A percentile compares a stretch with the other conserved stretches of the same genome.
phyloP scores from a whole-genome alignment of 2,113 vertebrate genomes.

The Vombatus ursinus region DNA sequence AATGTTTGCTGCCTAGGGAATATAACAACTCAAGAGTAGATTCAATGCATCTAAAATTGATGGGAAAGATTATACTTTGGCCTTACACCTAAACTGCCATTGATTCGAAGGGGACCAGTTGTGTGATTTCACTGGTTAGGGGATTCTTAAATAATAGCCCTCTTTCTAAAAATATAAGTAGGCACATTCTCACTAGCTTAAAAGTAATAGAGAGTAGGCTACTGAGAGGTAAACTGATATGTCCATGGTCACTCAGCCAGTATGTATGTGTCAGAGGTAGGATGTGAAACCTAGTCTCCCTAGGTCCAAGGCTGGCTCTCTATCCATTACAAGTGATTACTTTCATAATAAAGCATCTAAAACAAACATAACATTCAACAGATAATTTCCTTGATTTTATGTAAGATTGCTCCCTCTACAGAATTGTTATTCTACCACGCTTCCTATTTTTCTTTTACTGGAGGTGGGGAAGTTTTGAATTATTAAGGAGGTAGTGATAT shows the following conservation, averaged over 20 bases:
- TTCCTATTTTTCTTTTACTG: neutral
- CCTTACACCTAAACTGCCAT: neutral
- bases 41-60: neutral
- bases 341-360: neutral
- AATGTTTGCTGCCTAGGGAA: neutral
- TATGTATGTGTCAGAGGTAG: neutral
- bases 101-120: neutral
- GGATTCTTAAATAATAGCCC: neutral
- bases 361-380: neutral
- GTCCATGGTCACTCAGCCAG: neutral
- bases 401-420: neutral
- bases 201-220: neutral
- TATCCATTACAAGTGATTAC: neutral
- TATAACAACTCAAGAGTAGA: neutral
- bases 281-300: neutral
- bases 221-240: neutral
- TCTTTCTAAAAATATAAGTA: neutral
- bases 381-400: neutral
- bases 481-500: neutral
- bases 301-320: neutral
- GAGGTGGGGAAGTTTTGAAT: neutral
- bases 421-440: neutral
- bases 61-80: neutral
- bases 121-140: neutral
- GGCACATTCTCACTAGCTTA: neutral